These are phyloP conservation scores for Periophthalmus modestus DNA, from an alignment of 2,113 vertebrate species.

Conservation along the genomic window DNA sequence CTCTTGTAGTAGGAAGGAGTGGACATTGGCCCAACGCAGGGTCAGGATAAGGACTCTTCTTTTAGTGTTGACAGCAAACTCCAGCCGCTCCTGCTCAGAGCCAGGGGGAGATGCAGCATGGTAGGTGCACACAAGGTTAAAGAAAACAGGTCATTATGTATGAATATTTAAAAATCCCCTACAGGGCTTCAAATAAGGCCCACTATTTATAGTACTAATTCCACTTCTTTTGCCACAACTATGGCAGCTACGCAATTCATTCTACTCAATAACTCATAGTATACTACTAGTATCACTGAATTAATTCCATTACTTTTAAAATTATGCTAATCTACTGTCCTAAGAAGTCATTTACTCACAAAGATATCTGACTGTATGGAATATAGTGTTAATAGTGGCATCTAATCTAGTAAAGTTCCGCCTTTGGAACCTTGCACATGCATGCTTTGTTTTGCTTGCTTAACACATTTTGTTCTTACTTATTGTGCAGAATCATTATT, in stretches of 20 bases:
- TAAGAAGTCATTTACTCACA: neutral
- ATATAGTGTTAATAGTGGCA: neutral
- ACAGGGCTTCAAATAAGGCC: neutral
- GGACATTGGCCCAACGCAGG: conserved; percentile 86
- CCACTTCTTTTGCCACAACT: neutral
- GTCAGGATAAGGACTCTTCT: conserved; percentile 87
- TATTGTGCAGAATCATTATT: neutral
- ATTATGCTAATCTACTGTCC: neutral
- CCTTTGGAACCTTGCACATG: neutral
- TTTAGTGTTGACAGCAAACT: conserved; percentile 90
- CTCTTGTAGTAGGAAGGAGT: conserved; percentile 89
- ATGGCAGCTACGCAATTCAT: no score
- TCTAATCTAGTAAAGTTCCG: neutral
- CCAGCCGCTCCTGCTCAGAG: conserved; percentile 93
- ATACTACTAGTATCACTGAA: no score
- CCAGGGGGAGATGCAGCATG: conserved; percentile 90
- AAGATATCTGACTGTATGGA: neutral
- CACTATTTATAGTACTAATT: neutral
- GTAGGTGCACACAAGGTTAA: conserved; percentile 82
- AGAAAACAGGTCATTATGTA: conserved; percentile 15
- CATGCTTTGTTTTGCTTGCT: neutral
- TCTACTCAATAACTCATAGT: neutral
- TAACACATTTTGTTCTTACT: neutral
- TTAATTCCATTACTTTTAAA: neutral
- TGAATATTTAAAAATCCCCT: neutral